These are phyloP conservation scores for Myotis vivesi DNA, from an alignment of 2,797 vertebrate species.

Conservation along the genomic window DNA sequence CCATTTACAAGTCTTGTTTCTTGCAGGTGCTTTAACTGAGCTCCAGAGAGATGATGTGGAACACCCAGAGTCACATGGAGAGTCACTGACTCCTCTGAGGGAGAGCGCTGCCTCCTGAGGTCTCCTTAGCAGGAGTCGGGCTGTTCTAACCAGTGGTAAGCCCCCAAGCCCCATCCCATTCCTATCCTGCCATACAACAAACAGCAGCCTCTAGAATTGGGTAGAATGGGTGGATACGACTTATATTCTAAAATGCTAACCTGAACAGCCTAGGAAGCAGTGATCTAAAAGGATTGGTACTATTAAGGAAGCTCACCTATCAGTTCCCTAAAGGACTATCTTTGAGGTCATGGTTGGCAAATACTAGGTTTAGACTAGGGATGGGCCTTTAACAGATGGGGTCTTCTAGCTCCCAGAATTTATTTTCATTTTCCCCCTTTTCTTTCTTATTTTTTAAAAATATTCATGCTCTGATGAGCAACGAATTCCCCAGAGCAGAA, in stretches of 20 bases:
- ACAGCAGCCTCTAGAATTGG: not conserved
- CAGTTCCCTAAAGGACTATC: not conserved
- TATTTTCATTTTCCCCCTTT: constrained; percentile 52
- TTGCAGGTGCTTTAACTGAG: not conserved
- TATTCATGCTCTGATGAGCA: constrained; percentile 75
- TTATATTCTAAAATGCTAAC: not conserved
- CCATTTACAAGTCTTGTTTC: not conserved
- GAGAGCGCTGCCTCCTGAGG: not conserved
- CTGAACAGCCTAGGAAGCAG: not conserved
- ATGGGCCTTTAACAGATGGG: constrained; percentile 41
- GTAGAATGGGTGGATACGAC: not conserved
- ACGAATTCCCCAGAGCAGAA: constrained; percentile 72
- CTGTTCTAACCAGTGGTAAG: not conserved
- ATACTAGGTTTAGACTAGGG: not conserved
- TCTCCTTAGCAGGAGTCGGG: not conserved
- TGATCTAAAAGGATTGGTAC: not conserved
- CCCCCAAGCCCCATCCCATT: accelerated
- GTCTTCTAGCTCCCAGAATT: constrained; percentile 39
- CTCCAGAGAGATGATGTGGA: not conserved
- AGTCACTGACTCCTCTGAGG: not conserved
- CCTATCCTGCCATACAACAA: not conserved
- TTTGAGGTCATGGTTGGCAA: not conserved
- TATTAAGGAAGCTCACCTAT: not conserved
- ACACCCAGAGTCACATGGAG: not conserved
- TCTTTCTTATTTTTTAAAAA: constrained; percentile 74